Conservation (phyloP, 2,113 vertebrate species). For the Tragulus kanchil region DNA sequence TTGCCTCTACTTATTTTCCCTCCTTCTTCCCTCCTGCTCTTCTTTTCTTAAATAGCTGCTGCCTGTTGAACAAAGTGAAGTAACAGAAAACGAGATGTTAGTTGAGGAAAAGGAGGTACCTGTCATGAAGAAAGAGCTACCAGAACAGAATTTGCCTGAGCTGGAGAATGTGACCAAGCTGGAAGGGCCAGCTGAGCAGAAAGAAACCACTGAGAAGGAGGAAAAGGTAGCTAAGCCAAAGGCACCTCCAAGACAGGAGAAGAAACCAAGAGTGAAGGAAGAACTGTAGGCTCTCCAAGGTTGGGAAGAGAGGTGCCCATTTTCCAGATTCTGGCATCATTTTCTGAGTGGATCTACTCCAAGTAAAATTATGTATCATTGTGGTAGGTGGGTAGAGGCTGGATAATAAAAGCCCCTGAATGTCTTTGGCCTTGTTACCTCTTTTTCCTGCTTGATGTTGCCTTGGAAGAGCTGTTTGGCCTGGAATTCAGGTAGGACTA, state of each 20-base stretch:
- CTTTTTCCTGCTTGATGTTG: background rate
- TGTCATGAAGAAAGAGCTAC: background rate
- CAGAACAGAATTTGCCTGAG: background rate
- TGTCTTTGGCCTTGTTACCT: background rate
- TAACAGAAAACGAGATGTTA: background rate
- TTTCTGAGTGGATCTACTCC: background rate
- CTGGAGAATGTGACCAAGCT: background rate
- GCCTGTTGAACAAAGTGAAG: constrained; percentile 28
- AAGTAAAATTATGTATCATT: background rate
- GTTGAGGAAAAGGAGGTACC: background rate
- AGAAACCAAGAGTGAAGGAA: constrained; percentile 53
- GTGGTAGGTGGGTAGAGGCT: background rate
- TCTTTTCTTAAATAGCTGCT: constrained; percentile 44
- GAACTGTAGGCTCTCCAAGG: constrained; percentile 64
- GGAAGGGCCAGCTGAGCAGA: background rate
- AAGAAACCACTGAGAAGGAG: background rate
- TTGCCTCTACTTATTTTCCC: background rate
- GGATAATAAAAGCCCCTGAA: constrained; percentile 54
- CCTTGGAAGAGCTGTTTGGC: background rate
- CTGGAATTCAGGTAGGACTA: background rate
- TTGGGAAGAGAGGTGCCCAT: background rate
- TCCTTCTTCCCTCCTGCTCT: background rate
- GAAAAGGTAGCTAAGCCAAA: background rate
- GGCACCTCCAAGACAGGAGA: background rate
- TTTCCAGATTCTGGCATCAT: background rate